A percentile compares a stretch with the other conserved stretches of the same genome.
Conservation (phyloP, 2,888 invertebrate species). For the Zaprionus lineosus region DNA sequence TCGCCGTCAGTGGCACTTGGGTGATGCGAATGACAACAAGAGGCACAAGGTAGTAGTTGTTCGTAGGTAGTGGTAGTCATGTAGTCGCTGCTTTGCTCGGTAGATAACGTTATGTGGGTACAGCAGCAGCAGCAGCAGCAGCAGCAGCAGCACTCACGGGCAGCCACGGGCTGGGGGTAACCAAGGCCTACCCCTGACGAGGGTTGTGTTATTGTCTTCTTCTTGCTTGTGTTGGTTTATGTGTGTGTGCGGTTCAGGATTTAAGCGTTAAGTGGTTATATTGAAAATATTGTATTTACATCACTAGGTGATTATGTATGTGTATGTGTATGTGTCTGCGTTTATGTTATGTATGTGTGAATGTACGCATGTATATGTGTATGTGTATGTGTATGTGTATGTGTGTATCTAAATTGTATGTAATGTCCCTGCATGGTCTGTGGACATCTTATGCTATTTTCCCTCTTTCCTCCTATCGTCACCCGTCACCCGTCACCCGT, state of each 20-base stretch:
- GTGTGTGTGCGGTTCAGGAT: constrained; percentile 58
- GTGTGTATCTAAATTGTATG: no score
- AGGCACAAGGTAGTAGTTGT: constrained; percentile 38
- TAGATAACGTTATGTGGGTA: constrained; percentile 35
- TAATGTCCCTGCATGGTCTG: no score
- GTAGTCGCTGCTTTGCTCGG: constrained; percentile 13
- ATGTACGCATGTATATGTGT: constrained; percentile 40
- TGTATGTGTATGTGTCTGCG: constrained; percentile 46
- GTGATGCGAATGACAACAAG: constrained; percentile 57
- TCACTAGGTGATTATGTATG: constrained; percentile 72
- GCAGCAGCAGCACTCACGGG: background rate
- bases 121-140: background rate
- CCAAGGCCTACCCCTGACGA: constrained; percentile 53
- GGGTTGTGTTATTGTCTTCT: constrained; percentile 49
- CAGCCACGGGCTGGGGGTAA: constrained; percentile 30
- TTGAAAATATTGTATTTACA: constrained; percentile 79
- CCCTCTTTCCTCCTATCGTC: no score
- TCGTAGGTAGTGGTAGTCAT: constrained; percentile 32
- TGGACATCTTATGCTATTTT: background rate
- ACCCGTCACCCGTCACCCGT: no score
- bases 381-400: constrained; percentile 11
- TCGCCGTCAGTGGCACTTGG: constrained; percentile 52
- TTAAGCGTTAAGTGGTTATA: constrained; percentile 80
- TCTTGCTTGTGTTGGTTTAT: background rate
- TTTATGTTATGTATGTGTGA: constrained; percentile 29